Evolutionary conservation across 2,113 vertebrate species (phyloP).

Genomic region (Drymodes brunneopygia): DNA sequence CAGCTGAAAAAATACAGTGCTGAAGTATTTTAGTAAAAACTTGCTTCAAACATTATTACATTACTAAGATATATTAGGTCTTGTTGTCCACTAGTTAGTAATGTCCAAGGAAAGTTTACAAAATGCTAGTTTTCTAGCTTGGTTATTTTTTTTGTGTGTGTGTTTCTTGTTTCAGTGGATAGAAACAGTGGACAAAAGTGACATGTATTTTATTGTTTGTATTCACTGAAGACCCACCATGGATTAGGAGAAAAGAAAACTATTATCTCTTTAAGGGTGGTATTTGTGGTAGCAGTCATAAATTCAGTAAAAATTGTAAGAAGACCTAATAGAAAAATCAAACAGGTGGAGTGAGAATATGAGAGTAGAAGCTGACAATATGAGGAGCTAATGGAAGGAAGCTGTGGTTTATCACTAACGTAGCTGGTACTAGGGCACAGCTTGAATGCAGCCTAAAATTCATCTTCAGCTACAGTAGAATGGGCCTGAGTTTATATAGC

Average conservation of each 20-base stretch:
- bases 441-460: background rate
- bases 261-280: background rate
- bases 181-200: background rate
- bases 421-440: background rate
- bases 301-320: background rate
- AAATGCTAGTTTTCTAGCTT: background rate
- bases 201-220: background rate
- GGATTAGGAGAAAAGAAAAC: background rate
- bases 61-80: background rate
- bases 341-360: background rate
- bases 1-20: background rate
- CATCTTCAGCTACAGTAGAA: background rate
- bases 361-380: background rate
- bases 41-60: fast-evolving
- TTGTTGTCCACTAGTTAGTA: background rate
- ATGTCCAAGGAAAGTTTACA: background rate
- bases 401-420: background rate
- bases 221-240: background rate
- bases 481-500: background rate
- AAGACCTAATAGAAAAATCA: no score
- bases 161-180: background rate
- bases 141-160: background rate
- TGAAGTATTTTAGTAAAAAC: background rate
- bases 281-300: background rate
- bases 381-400: background rate